Evolutionary conservation across 2,888 invertebrate genomes (phyloP).

Genomic region (Caenorhabditis sinica): DNA sequence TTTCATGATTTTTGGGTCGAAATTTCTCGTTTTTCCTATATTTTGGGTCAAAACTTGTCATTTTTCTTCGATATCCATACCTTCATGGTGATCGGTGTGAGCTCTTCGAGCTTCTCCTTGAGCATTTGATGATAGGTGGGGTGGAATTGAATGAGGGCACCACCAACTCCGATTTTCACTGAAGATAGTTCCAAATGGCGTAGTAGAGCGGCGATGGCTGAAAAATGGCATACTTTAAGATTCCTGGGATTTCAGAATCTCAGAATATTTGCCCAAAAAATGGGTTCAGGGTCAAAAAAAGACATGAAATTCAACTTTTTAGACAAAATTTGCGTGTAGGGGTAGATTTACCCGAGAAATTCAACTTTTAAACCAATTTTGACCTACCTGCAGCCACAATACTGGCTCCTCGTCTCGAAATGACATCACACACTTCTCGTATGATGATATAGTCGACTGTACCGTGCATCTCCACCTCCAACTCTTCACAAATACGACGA

Average conservation of each 20-base stretch:
- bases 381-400: conserved; percentile 83
- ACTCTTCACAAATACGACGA: conserved; percentile 83
- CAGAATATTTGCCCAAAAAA: no score
- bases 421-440: conserved; percentile 82
- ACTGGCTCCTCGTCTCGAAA: conserved; percentile 81
- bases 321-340: no score
- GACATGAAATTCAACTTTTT: no score
- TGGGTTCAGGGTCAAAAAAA: no score
- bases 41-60: neutral
- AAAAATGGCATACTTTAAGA: neutral
- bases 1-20: neutral
- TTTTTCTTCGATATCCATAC: conserved; percentile 55
- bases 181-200: conserved; percentile 77
- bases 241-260: no score
- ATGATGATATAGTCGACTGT: conserved; percentile 81
- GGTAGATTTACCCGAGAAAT: neutral
- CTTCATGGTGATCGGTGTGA: conserved; percentile 80
- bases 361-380: neutral
- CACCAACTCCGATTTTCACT: conserved; percentile 83
- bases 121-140: conserved; percentile 82
- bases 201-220: conserved; percentile 83
- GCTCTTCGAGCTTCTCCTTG: conserved; percentile 76
- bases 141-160: conserved; percentile 84
- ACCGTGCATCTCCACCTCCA: conserved; percentile 83
- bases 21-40: neutral